Evolutionary conservation across 2,797 vertebrate species (phyloP), one percentile per base, ranked within the genome.

Genomic region (Typhlichthys subterraneus): DNA sequence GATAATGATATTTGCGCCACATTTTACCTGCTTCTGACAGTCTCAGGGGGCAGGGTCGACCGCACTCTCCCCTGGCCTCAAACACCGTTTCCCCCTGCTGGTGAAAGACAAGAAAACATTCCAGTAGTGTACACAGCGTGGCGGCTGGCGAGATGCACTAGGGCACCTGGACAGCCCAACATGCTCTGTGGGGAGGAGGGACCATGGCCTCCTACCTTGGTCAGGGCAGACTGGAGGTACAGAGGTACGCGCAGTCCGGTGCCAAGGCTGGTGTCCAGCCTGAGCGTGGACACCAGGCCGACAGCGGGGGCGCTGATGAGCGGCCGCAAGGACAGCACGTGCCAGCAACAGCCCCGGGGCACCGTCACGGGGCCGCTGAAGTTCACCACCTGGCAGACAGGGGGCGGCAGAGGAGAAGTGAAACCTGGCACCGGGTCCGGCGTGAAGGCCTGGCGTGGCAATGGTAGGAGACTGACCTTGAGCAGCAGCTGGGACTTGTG

Each of bases 281-380:
- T 94, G 67, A 98, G 76, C 61, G 85, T 92, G 64, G 93, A 93
- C 80, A 94, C 80, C 45, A 94, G 80, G 78, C 93, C 94, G 70
- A 91, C 52, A 33, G 90, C 91, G 83, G 91, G 73, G 13, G 90
- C 85, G 85, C 84, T 93, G 87, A 90, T 87, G 74, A 88, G 88
- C 65, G 96, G 85, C 85, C 93, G 94, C 77, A 99, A 91, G 79
- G 94, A 94, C 85, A 98, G 92, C 64, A 97, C 70, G 61, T 85
- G 94, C 95, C 96, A 98, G 90, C 96, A 23, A 23, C 23, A 98
- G 76, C 95, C 96, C 69, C 91, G 92, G 69, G 92, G 88, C 81
- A 96, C 88, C 6, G 82, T 88, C 85, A 94, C 79, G 13, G 95
- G 92, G 63, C 89, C 79, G 14, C 87, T 94, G 63, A 97, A 95